Evolutionary conservation across 2,797 vertebrate genomes (phyloP), one percentile per base, ranked within the genome.

Genomic region (Cercopithecus diana): DNA sequence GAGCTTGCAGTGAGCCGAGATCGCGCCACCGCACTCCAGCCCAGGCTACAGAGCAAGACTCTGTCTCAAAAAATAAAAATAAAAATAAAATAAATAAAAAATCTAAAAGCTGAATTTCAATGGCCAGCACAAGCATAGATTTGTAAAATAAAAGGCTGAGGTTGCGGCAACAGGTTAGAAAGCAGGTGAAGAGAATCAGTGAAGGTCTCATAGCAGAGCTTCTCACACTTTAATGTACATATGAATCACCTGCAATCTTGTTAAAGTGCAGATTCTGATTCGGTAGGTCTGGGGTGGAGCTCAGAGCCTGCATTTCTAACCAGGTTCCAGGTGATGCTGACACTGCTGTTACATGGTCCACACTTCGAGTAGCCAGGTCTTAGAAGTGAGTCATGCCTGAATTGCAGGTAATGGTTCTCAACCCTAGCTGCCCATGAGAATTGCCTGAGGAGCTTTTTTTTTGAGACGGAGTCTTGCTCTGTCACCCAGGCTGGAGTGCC

Each of bases 81-180:
- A 48, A 5, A 76, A 76, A 77, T 39, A 39, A 50, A 79, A 72
- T 72, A 22, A 39, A 72, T 86, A 82, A 83, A 89, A 77, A 89
- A 82, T 84, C 36, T 94, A 76, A 95, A 87, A 89, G 80, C 11
- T 76, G 33, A 79, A 33, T 48, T 81, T 92, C 45, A 73, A 83
- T 0, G 55, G 86, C 58, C 76, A 83, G n/a, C 12, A 82, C 19
- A 80, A 81, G 36, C 39, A 92, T 0, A 79, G 15, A 45, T 52
- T 82, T 61, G 30, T 92, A 86, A 76, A 91, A 96, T 45, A 36
- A 83, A 96, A 87, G 82, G 28, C 5, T 72, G 20, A 86, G 88
- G 41, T 77, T 82, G 43, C 19, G 4, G 28, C 82, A 93, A 64
- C 41, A 86, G 55, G 9, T 9, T 97, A 43, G 89, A 97, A 96